Conservation (phyloP, 2,113 vertebrate species). For the Seriola aureovittata region DNA sequence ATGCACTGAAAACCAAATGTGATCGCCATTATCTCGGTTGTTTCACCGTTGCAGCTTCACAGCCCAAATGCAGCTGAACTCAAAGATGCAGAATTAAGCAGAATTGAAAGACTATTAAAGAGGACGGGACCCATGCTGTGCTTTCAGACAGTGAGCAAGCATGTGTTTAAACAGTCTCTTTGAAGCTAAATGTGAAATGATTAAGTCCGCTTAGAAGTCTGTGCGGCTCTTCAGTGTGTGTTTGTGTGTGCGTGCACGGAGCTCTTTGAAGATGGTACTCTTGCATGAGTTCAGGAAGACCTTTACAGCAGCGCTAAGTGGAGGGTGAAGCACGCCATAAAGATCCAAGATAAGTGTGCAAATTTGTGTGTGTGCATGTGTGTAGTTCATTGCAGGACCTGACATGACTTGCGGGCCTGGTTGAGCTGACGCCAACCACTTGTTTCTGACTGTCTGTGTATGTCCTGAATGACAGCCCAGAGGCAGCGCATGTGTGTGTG, state of each 20-base stretch:
- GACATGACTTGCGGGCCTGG: constrained; percentile 75
- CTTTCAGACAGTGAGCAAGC: constrained; percentile 69
- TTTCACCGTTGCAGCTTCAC: constrained; percentile 10
- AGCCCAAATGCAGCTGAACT: constrained; percentile 17
- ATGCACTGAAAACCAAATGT: constrained; percentile 18
- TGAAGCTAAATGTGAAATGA: constrained; percentile 82
- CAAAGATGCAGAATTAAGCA: constrained; percentile 53
- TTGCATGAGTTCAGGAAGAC: constrained; percentile 72
- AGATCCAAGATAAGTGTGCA: constrained; percentile 80
- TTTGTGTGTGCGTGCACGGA: constrained; percentile 40
- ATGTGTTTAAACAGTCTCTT: constrained; percentile 76
- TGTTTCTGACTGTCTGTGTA: constrained; percentile 79
- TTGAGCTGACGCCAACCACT: constrained; percentile 78
- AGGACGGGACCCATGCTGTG: constrained; percentile 56
- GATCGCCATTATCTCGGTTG: constrained; percentile 22
- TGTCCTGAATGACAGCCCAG: constrained; percentile 76
- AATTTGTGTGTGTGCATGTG: constrained; percentile 43
- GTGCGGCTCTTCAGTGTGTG: constrained; percentile 40
- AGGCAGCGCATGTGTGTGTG: constrained; percentile 72
- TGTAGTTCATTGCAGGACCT: constrained; percentile 64
- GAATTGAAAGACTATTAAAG: constrained; percentile 61
- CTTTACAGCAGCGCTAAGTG: constrained; percentile 81
- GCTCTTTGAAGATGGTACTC: constrained; percentile 78
- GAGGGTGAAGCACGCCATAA: constrained; percentile 81
- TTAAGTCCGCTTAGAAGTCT: constrained; percentile 76